Conservation (phyloP, 2,113 vertebrate genomes). For the Leptocoma aspasia region DNA sequence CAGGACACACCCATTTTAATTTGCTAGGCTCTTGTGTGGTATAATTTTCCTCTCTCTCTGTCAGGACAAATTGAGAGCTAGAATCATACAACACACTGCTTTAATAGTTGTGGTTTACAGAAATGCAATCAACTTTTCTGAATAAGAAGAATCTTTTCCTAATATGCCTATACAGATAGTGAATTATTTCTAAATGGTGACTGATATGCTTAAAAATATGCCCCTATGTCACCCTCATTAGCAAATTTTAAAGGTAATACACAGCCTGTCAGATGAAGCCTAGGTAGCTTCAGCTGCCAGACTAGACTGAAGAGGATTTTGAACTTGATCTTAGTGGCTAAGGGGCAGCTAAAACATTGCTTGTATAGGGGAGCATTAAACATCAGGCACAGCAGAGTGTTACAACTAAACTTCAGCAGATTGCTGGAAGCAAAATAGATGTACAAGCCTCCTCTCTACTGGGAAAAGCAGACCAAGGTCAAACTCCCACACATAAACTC, state of each 20-base stretch:
- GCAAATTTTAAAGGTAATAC: not conserved
- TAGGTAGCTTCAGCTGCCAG: not conserved
- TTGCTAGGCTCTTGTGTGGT: not conserved
- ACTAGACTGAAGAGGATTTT: not conserved
- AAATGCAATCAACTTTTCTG: not conserved
- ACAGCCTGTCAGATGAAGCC: not conserved
- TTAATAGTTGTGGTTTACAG: not conserved
- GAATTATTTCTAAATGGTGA: not conserved
- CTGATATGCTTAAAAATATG: not conserved
- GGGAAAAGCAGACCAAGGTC: not conserved
- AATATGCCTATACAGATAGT: not conserved
- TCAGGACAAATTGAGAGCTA: conserved; percentile 8
- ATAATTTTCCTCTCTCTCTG: conserved; percentile 22
- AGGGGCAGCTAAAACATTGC: not conserved
- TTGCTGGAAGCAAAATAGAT: not conserved
- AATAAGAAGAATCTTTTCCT: not conserved
- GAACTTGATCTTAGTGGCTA: not conserved
- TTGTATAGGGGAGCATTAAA: not conserved
- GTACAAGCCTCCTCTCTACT: not conserved
- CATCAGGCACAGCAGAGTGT: not conserved
- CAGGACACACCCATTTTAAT: conserved; percentile 47
- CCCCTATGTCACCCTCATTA: not conserved
- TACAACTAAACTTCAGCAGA: not conserved
- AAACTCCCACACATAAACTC: not conserved
- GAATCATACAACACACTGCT: not conserved